Conservation (phyloP, 2,888 invertebrate genomes). For the Frankliniella fusca region DNA sequence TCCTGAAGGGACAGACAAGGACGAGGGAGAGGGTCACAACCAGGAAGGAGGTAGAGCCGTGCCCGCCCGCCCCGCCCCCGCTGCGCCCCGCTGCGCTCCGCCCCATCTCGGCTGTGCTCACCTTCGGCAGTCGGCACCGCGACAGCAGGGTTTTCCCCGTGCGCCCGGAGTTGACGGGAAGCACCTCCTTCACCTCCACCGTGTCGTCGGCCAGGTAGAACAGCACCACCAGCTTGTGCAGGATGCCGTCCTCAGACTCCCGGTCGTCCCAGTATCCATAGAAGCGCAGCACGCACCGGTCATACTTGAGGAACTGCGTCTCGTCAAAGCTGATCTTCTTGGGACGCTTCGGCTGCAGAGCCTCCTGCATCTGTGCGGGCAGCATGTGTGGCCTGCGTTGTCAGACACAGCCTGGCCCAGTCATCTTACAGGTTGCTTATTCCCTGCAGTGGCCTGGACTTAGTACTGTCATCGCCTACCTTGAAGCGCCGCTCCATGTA, state of each 20-base stretch:
- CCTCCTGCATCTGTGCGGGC: conserved; percentile 41
- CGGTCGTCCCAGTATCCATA: conserved; percentile 88
- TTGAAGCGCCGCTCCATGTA: conserved; percentile 42
- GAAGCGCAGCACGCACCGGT: conserved; percentile 71
- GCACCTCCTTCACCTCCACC: conserved; percentile 78
- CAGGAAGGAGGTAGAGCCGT: not conserved
- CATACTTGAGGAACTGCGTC: conserved; percentile 77
- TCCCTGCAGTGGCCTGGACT: not conserved
- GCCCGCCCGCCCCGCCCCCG: no score
- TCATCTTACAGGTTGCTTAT: no score
- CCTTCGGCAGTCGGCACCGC: conserved; percentile 73
- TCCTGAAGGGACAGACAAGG: not conserved
- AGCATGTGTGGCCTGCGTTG: no score
- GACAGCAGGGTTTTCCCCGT: conserved; percentile 68
- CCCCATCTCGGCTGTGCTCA: conserved; percentile 42
- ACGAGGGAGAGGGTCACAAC: not conserved
- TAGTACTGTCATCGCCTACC: conserved; percentile 38
- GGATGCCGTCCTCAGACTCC: conserved; percentile 67
- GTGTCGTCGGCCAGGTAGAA: conserved; percentile 86
- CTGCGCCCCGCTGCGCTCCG: no score
- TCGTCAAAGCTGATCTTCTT: conserved; percentile 50
- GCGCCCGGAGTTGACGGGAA: conserved; percentile 66
- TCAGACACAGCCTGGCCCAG: no score
- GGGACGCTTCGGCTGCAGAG: conserved; percentile 45
- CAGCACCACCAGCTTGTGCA: conserved; percentile 73